Evolutionary conservation across 1,140 invertebrate genomes (phyloP), one percentile per base, ranked within the genome.

Genomic region (Thalassaphorura encarpata): DNA sequence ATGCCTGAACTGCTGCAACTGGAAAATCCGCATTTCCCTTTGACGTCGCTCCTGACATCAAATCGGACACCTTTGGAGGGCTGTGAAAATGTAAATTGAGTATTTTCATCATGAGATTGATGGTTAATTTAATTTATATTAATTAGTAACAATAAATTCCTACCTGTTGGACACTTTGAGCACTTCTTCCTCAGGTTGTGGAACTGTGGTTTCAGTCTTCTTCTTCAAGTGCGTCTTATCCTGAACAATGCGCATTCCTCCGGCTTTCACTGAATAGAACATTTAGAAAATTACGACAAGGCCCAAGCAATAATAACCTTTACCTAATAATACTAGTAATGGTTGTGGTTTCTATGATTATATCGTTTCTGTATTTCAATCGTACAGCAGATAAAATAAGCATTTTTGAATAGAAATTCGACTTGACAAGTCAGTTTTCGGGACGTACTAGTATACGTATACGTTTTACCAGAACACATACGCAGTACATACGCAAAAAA

Each of bases 211-310:
- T 28, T 68, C 61, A 51, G 69, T 66, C 33, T 66, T 60, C 50
- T 83, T 78, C 39, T 79, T 79, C 2, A 81, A 54, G 42, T 62
- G 78, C 5, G 75, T 74, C 71, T 91, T 91, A 67, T 92, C 84
- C 64, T 92, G 88, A 4, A 85, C 89, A 67, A 93, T 89, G 58
- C 89, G 77, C 89, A 91, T 92, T 1, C 87, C 87, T 21, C 89
- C 88, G 58, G 85, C 89, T 77, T 91, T 93, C 0, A 90, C 88
- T 91, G 71, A 55, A 73, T 67, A 56, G 43, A 6, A 51, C 5
- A 51, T 21, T 5, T 21, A 48, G 8, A 13, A 48, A 48, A 43
- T 23, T 8, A 43, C 11, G 11, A 11, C 33, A 36, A 36, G n/a
- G n/a, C 33, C 11, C 11, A n/a, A 11, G 33, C 33, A n/a, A 11